Base-by-base conservation (phyloP, 1,140 invertebrate genomes). In the Solen grandis region DNA sequence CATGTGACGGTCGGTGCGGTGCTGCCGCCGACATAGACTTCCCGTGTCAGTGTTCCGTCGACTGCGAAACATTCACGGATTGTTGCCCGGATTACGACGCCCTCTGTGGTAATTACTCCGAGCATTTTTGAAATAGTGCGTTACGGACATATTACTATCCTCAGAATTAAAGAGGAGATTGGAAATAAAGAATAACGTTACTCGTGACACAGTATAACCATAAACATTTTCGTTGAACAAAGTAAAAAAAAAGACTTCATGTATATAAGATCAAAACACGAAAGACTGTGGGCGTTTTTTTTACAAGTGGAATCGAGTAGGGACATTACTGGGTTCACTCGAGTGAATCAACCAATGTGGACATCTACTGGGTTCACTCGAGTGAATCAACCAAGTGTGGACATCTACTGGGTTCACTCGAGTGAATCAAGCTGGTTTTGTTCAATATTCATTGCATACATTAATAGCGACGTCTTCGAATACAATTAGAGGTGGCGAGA, bases 51-150 rank as follows among this genome's bases (percentile, higher is more conserved):
- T 75, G 73, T 52, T 63, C 62, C 41, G 4, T 60, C 1, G 22
- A 14, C 0, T 75, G 73, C 36, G 2, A 52, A 33, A 50, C 73
- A 19, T 75, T 63, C 36, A 52, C 22, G 10, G 73, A 75, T 22
- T 75, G 73, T 22, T 75, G 73, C n/a, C 22, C 22, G 13, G 73
- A 75, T 25, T 75, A 75, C 41, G 19, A 75, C 19, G 8, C 57
- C 0, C 8, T 41, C 1, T 75, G 73, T 46, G 54, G 35, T 5
- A 57, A 13, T n/a, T 52, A 55, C 38, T 35, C 35, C 16, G 5
- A 16, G 16, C 27, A 16, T 60, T 10, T 60, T 4, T 22, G 35
- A 8, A 31, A 5, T 27, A 27, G 5, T 27, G 2, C 59, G n/a
- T n/a, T n/a, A n/a, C n/a, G n/a, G n/a, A n/a, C n/a, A n/a, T n/a